Evolutionary conservation across 2,888 invertebrate genomes (phyloP).

Genomic region (Argyresthia goedartella): DNA sequence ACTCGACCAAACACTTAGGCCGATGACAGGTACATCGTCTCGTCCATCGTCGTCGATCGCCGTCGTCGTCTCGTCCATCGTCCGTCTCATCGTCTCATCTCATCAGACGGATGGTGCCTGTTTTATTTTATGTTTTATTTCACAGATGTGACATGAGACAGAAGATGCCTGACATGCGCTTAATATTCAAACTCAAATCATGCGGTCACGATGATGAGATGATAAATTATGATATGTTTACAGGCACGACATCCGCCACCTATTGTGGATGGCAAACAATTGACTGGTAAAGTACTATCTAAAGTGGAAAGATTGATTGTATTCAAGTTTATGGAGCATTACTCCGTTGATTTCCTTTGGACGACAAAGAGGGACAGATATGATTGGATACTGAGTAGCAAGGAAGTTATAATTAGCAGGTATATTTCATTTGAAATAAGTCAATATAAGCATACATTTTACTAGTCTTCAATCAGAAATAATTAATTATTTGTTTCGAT

Average conservation of each 20-base stretch:
- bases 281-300: slow-evolving; percentile 59
- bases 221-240: neutral
- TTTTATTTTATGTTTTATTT: too few relatives aligned
- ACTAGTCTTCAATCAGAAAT: neutral
- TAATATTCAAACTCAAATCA: too few relatives aligned
- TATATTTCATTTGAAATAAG: slow-evolving; percentile 14
- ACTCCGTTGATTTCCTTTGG: slow-evolving; percentile 91
- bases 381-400: slow-evolving; percentile 75
- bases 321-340: slow-evolving; percentile 82
- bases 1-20: too few relatives aligned
- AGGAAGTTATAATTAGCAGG: slow-evolving; percentile 66
- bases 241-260: slow-evolving; percentile 52
- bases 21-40: too few relatives aligned
- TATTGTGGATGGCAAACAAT: slow-evolving; percentile 49
- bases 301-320: slow-evolving; percentile 79
- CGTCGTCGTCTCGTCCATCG: too few relatives aligned
- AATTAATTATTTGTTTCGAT: slow-evolving; percentile 64
- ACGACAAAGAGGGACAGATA: slow-evolving; percentile 87
- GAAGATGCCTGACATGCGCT: too few relatives aligned
- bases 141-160: too few relatives aligned
- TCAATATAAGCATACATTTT: too few relatives aligned
- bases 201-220: too few relatives aligned
- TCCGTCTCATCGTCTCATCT: too few relatives aligned
- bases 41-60: too few relatives aligned
- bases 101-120: too few relatives aligned